phyloP scores from a whole-genome alignment of 1,140 invertebrate species.

The Drosophila parvula region DNA sequence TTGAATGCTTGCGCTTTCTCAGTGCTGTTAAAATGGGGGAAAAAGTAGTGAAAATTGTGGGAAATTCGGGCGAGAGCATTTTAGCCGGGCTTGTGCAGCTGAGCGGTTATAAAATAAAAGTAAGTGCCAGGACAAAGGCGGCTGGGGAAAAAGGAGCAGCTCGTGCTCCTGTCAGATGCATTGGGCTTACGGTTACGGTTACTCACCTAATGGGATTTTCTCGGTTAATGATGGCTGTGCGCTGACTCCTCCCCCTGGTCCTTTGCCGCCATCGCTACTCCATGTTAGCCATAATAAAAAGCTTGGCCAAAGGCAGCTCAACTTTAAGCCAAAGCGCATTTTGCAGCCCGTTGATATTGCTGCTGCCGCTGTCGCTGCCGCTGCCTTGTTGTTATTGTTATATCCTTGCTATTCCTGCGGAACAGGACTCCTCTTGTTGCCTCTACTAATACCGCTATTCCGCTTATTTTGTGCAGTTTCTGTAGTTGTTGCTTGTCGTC shows the following conservation, averaged over 20 bases:
- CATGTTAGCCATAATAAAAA: conserved; percentile 77
- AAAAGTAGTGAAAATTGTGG: conserved; percentile 1
- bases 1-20: not conserved
- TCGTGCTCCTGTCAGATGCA: conserved; percentile 39
- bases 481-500: conserved; percentile 47
- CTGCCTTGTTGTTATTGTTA: conserved; percentile 19
- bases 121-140: conserved; percentile 39
- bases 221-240: conserved; percentile 83
- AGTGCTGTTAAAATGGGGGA: not conserved
- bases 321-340: conserved; percentile 71
- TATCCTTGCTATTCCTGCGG: conserved; percentile 36
- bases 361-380: conserved; percentile 8
- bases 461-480: conserved; percentile 37
- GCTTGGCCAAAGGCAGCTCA: conserved; percentile 66
- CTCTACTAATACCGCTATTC: conserved; percentile 28
- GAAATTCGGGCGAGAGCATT: conserved; percentile 6
- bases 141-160: conserved; percentile 1
- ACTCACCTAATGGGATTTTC: conserved; percentile 84
- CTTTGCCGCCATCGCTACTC: conserved; percentile 32
- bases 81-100: conserved; percentile 33
- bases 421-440: conserved; percentile 24
- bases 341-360: conserved; percentile 57
- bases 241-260: conserved; percentile 30
- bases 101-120: conserved; percentile 43
- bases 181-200: conserved; percentile 53